Evolutionary conservation across 2,113 vertebrate species (phyloP), one percentile per base, ranked within the genome.

Genomic region (Aplodontia rufa): DNA sequence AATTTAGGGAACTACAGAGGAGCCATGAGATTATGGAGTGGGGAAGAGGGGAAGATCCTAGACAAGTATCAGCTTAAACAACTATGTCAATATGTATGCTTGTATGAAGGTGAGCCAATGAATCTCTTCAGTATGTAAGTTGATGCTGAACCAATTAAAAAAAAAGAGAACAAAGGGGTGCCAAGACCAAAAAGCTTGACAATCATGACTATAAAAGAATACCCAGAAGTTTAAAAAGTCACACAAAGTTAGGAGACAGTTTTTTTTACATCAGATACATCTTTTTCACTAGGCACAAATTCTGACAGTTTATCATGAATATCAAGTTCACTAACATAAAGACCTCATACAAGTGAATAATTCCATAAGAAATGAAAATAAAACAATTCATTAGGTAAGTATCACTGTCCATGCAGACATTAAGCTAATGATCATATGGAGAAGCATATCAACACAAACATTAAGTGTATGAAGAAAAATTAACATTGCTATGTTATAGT

Each of bases 321-420:
- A 76, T 45, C 22, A 78, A 89, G 45, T 84, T 14, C 26, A 62
- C 14, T 37, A 93, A 64, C 40, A 80, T 83, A 87, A 79, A 75
- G 42, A 93, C 16, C 26, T 72, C 83, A 64, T 28, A 81, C 9
- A 88, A 76, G n/a, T 40, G 90, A 78, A 87, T n/a, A 89, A 74
- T 47, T 49, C 7, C 53, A 40, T 68, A 62, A 62, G 32, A 83
- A 90, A 94, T 53, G 22, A 93, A 96, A 82, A 68, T 90, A 40
- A 91, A 95, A 74, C 19, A 94, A 51, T 84, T 40, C 8, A 93
- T 90, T 74, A 80, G 10, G 12, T 91, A 75, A 60, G 22, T 76
- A 64, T 76, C 16, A 51, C 58, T 28, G 35, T 8, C 10, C 45
- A 20, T 47, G 42, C 2, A 90, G 4, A 60, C 40, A 80, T 68